These are phyloP conservation scores for Spea multiplicata DNA, from an alignment of 2,113 vertebrate species.

Conservation along the genomic window DNA sequence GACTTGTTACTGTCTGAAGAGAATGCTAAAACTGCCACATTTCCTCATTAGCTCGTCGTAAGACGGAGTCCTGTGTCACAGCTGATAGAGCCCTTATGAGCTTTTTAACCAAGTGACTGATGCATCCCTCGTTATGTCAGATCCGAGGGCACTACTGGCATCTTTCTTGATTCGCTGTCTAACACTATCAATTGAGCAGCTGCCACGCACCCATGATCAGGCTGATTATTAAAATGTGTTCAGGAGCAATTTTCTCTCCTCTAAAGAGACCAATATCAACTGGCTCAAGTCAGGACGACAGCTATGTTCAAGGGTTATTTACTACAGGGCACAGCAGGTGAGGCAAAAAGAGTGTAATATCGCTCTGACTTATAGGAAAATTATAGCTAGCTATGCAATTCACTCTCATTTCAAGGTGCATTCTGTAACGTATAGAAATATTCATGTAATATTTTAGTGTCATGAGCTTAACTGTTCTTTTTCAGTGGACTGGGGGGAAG, in stretches of 20 bases:
- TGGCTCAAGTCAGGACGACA: conserved; percentile 53
- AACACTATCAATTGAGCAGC: conserved; percentile 70
- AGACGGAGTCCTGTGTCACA: conserved; percentile 68
- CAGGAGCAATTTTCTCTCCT: conserved; percentile 68
- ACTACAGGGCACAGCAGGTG: conserved; percentile 57
- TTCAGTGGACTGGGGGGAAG: background rate
- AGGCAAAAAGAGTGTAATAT: conserved; percentile 35
- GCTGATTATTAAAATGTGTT: conserved; percentile 74
- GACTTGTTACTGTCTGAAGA: conserved; percentile 66
- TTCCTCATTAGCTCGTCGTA: conserved; percentile 70
- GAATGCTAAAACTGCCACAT: conserved; percentile 62
- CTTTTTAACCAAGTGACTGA: conserved; percentile 76
- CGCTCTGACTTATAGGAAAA: conserved; percentile 32
- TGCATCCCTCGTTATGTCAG: conserved; percentile 72
- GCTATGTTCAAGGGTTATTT: conserved; percentile 57
- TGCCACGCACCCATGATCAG: conserved; percentile 69
- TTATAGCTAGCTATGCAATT: background rate
- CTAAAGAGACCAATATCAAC: conserved; percentile 63
- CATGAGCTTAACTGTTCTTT: background rate
- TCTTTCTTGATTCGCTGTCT: conserved; percentile 73
- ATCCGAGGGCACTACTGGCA: conserved; percentile 72
- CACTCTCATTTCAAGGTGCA: background rate
- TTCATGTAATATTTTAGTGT: background rate
- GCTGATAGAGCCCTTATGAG: conserved; percentile 72
- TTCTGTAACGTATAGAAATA: background rate